Evolutionary conservation across 2,888 invertebrate species (phyloP).

Genomic region (Aquatica leii): DNA sequence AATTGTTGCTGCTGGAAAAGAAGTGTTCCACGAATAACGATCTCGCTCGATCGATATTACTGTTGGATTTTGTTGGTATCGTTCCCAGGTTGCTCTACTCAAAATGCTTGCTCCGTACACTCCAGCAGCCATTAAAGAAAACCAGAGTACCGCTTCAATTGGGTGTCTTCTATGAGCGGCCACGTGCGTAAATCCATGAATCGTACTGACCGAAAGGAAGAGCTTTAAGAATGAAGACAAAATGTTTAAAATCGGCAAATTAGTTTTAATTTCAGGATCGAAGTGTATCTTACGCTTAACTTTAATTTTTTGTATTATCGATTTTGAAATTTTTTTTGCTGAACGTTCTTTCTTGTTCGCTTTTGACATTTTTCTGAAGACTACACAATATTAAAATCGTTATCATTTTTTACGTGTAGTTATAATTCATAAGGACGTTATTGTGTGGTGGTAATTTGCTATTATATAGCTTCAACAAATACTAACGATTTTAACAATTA

Average conservation of each 20-base stretch:
- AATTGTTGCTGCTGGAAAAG: constrained; percentile 73
- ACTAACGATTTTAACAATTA: too few relatives aligned
- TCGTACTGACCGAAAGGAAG: constrained; percentile 52
- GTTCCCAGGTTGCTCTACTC: constrained; percentile 68
- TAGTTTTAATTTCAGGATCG: neutral
- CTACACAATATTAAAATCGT: too few relatives aligned
- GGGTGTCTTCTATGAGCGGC: constrained; percentile 47
- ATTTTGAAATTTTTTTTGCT: neutral
- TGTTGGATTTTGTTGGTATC: constrained; percentile 75
- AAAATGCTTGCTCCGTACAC: constrained; percentile 50
- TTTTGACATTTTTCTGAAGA: neutral
- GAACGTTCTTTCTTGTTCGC: neutral
- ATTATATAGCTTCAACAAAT: too few relatives aligned
- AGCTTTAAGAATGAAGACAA: constrained; percentile 24
- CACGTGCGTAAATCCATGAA: constrained; percentile 54
- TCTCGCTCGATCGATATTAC: constrained; percentile 79
- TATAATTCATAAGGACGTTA: too few relatives aligned
- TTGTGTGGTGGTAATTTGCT: too few relatives aligned
- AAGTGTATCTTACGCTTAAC: neutral
- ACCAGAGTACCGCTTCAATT: constrained; percentile 52
- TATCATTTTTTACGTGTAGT: too few relatives aligned
- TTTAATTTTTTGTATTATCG: neutral
- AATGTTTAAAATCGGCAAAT: constrained; percentile 18
- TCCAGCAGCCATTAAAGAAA: constrained; percentile 46
- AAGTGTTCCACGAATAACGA: constrained; percentile 76